These are phyloP conservation scores for Coracias cyanogaster DNA, from an alignment of 2,797 vertebrate species.

Conservation along the genomic window DNA sequence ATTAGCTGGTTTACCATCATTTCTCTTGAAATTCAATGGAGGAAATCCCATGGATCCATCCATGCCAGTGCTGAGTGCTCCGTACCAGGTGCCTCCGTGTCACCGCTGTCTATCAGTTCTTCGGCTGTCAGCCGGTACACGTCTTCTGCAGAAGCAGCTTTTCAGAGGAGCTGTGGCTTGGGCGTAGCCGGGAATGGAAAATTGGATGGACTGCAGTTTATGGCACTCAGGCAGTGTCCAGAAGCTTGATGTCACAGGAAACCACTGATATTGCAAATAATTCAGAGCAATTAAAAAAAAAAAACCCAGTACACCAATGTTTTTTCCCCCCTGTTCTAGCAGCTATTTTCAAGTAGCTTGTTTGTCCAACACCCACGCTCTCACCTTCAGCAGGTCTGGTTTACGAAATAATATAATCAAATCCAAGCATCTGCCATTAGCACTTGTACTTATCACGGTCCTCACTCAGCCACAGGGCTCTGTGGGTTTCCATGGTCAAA, in stretches of 20 bases:
- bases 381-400: neutral
- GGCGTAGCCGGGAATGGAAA: constrained; percentile 44
- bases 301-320: neutral
- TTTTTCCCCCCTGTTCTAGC: neutral
- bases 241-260: constrained; percentile 68
- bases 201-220: constrained; percentile 11
- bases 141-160: constrained; percentile 6
- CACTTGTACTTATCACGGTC: rapidly evolving
- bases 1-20: constrained; percentile 24
- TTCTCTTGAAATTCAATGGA: constrained; percentile 32
- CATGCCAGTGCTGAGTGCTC: neutral
- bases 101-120: neutral
- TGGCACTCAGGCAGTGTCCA: constrained; percentile 33
- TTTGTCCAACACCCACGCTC: neutral
- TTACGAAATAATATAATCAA: neutral
- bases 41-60: neutral
- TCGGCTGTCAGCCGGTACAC: neutral
- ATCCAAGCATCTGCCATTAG: neutral
- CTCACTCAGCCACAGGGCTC: neutral
- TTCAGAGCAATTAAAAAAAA: constrained; percentile 26
- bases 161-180: constrained; percentile 30
- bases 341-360: neutral
- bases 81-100: neutral
- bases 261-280: constrained; percentile 48
- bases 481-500: neutral